Evolutionary conservation across 2,113 vertebrate genomes (phyloP), one percentile per base, ranked within the genome.

Genomic region (Paraplagusia blochii): DNA sequence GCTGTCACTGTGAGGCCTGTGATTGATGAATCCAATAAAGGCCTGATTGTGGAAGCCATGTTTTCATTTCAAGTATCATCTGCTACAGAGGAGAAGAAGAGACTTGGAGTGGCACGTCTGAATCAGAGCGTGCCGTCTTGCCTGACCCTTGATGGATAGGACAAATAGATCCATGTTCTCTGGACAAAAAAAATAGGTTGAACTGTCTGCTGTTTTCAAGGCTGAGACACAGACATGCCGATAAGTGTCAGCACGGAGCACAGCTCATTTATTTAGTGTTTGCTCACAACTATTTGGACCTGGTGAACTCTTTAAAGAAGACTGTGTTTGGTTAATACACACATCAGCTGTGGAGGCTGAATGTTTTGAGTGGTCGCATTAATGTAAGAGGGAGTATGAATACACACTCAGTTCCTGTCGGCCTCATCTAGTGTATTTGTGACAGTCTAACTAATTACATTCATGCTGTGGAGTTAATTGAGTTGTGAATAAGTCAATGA

Each of bases 11-110:
- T 38, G 33, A 54, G 39, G 19, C 48, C 53, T 73, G 56, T 82
- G 77, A 74, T 76, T 80, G 73, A 82, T 84, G 64, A 66, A 69
- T 68, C 54, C 58, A 81, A 81, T 83, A 80, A 81, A 85, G 44
- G 39, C 43, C 36, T 68, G 77, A 78, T 75, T 75, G 67, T 62
- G 22, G 68, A 63, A 64, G 66, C 53, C 54, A 12, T 56, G 60
- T 75, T 72, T 29, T 72, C 45, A 50, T 76, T 79, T 74, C 34
- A 72, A 54, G 54, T 19, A 72, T 60, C 42, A 60, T 52, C 44
- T 14, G 1, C 53, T 17, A 34, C 13, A 56, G 45, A 72, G 15
- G 22, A 69, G 51, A 65, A 42, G 44, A 58, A 45, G 48, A 60
- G 72, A 67, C 50, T 65, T 52, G 0, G n/a, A 72, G 56, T 66